Percentiles rank a stretch among this genome's conserved stretches.
phyloP scores from a whole-genome alignment of 2,888 invertebrate genomes.

The Lasiommata megera region DNA sequence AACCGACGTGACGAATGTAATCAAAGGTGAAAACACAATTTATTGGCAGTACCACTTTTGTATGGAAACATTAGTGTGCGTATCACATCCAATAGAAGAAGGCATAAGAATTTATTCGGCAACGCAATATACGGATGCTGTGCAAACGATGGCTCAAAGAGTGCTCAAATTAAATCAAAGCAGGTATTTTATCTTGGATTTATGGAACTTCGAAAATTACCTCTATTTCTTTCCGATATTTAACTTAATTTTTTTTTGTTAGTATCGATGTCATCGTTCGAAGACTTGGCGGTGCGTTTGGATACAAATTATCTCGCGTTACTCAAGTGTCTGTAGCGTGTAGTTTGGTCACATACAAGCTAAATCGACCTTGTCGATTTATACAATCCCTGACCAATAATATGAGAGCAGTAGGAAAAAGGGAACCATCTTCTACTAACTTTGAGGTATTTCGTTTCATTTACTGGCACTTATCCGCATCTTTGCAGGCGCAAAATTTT shows the following conservation, averaged over 20 bases:
- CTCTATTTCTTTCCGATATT: no score
- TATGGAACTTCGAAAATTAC: no score
- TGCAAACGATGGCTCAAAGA: conserved; percentile 77
- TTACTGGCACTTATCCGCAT: no score
- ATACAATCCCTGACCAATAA: conserved; percentile 82
- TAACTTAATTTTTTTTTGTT: background rate
- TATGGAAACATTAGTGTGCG: conserved; percentile 85
- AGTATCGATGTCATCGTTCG: conserved; percentile 63
- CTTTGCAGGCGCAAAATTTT: no score
- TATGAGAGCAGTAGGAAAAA: conserved; percentile 81
- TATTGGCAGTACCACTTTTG: conserved; percentile 86
- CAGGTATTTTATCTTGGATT: no score
- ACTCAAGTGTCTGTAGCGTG: conserved; percentile 80
- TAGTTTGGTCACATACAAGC: conserved; percentile 82
- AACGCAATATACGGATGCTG: conserved; percentile 82
- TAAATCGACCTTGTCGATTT: conserved; percentile 83
- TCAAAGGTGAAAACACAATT: conserved; percentile 73
- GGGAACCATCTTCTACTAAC: conserved; percentile 61
- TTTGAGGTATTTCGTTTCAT: conserved; percentile 54
- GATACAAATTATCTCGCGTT: conserved; percentile 84
- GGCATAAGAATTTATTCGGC: conserved; percentile 83
- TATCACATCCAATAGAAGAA: conserved; percentile 85
- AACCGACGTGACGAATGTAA: conserved; percentile 56
- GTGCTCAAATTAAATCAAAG: conserved; percentile 79
- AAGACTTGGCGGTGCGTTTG: conserved; percentile 89